phyloP scores from a whole-genome alignment of 2,113 vertebrate genomes.

The Narcine bancroftii region DNA sequence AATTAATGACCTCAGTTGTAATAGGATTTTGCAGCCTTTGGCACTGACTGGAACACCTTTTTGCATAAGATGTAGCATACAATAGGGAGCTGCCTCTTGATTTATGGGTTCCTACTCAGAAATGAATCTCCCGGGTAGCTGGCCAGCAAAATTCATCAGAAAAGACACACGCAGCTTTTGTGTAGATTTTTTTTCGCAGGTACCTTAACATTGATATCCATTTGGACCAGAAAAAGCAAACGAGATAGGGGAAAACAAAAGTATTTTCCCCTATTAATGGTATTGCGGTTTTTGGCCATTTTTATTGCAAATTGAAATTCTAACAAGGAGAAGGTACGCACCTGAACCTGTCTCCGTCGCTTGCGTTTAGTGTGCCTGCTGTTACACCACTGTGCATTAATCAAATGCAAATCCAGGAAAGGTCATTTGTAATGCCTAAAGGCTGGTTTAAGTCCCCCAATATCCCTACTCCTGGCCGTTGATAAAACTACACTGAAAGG shows the following conservation, averaged over 20 bases:
- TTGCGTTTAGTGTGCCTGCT: slow-evolving; percentile 26
- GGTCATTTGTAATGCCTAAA: slow-evolving; percentile 33
- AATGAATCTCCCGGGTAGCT: slow-evolving; percentile 47
- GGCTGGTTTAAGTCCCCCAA: slow-evolving; percentile 30
- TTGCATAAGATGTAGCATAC: slow-evolving; percentile 60
- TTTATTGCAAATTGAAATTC: background rate
- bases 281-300: background rate
- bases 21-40: slow-evolving; percentile 65
- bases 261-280: background rate
- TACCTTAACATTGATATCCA: slow-evolving; percentile 22
- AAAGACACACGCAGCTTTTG: slow-evolving; percentile 31
- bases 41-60: slow-evolving; percentile 58
- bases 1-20: slow-evolving; percentile 62
- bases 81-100: slow-evolving; percentile 50
- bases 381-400: slow-evolving; percentile 36
- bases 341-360: slow-evolving; percentile 20
- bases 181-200: background rate
- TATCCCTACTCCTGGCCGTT: slow-evolving; percentile 21
- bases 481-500: slow-evolving; percentile 21
- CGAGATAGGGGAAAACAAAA: background rate
- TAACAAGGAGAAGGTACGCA: background rate
- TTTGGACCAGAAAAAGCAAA: slow-evolving; percentile 10
- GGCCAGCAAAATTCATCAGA: slow-evolving; percentile 41
- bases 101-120: slow-evolving; percentile 58
- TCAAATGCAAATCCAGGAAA: slow-evolving; percentile 36